phyloP scores from a whole-genome alignment of 2,113 vertebrate species.

The Merops nubicus region DNA sequence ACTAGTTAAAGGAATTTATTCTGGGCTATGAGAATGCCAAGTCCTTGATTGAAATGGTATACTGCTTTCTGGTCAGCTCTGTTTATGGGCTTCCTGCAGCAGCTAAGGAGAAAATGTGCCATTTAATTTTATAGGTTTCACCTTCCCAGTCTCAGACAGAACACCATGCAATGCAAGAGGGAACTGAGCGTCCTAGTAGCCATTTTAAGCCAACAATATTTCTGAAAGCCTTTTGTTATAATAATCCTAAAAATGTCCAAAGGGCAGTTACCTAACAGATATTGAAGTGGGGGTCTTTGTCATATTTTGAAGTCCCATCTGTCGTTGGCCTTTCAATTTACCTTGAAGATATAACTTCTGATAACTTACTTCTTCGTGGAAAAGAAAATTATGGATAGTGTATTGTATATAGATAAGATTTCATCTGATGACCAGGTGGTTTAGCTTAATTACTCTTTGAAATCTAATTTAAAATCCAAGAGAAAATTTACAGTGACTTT shows the following conservation, averaged over 20 bases:
- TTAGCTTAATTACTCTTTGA: not conserved
- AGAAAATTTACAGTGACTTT: not conserved
- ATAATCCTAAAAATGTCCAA: not conserved
- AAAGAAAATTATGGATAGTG: not conserved
- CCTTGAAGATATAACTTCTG: not conserved
- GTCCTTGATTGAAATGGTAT: not conserved
- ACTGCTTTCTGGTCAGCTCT: not conserved
- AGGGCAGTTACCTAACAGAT: not conserved
- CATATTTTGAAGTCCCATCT: not conserved
- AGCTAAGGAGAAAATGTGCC: not conserved
- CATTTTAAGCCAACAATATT: not conserved
- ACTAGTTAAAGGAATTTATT: not conserved
- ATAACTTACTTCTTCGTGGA: not conserved
- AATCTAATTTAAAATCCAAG: not conserved
- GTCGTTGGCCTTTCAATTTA: not conserved
- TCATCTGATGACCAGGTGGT: not conserved
- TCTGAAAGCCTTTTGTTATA: not conserved
- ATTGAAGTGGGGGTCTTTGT: not conserved
- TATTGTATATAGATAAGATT: not conserved
- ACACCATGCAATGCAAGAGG: not conserved
- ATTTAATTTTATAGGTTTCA: not conserved
- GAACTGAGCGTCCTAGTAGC: not conserved
- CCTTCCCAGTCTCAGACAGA: not conserved
- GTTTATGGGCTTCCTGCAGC: not conserved
- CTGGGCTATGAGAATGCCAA: not conserved